A percentile compares a stretch with the other conserved stretches of the same genome.
These are phyloP conservation scores for Drosophila burlai DNA, from an alignment of 1,140 invertebrate genomes.

Conservation along the genomic window DNA sequence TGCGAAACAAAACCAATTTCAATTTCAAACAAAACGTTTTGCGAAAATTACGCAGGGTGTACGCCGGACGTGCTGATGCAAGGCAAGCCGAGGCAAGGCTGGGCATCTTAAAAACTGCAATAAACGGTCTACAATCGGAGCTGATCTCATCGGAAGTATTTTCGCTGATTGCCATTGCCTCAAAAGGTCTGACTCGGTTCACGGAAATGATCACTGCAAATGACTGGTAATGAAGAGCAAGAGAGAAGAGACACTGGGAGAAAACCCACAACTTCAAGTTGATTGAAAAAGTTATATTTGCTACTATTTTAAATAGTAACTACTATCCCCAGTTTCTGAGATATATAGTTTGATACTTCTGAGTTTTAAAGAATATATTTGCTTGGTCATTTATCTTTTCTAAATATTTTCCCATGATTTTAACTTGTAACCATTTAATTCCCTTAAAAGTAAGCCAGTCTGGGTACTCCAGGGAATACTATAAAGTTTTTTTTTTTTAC, in stretches of 20 bases:
- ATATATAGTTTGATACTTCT: background rate
- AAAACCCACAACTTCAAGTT: background rate
- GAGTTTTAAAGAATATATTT: background rate
- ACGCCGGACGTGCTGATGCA: constrained; percentile 60
- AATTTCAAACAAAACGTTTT: constrained; percentile 82
- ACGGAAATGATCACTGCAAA: constrained; percentile 57
- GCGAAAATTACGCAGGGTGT: constrained; percentile 73
- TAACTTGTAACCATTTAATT: background rate
- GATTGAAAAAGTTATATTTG: background rate
- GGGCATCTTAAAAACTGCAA: constrained; percentile 30
- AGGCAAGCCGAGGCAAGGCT: constrained; percentile 6
- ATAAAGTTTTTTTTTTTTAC: background rate
- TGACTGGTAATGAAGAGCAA: constrained; percentile 65
- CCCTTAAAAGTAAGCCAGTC: background rate
- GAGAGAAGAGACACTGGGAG: constrained; percentile 4
- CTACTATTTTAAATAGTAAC: too few relatives aligned
- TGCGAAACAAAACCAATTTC: constrained; percentile 75
- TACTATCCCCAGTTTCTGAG: background rate
- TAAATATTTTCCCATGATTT: background rate
- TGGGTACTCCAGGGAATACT: background rate
- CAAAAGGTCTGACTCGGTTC: constrained; percentile 40
- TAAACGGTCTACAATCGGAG: constrained; percentile 42
- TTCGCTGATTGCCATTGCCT: constrained; percentile 64
- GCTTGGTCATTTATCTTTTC: background rate
- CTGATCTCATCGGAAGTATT: constrained; percentile 69